Conservation (phyloP, 2,797 vertebrate species). For the Champsocephalus gunnari region DNA sequence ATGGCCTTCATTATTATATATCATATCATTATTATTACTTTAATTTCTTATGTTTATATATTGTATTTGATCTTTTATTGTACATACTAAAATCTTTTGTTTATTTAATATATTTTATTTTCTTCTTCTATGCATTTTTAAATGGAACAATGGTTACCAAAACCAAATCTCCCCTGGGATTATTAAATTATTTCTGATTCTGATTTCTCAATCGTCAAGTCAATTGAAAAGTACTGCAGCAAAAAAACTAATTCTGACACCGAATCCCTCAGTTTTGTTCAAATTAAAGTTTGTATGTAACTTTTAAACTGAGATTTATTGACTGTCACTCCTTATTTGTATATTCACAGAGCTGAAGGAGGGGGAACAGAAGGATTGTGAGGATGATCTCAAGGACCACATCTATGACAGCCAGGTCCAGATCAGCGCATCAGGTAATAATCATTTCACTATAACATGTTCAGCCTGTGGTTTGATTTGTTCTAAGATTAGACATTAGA, state of each 20-base stretch:
- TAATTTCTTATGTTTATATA: no score
- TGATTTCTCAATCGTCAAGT: slow-evolving; percentile 1
- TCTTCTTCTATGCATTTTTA: no score
- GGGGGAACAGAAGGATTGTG: slow-evolving; percentile 83
- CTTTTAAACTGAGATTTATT: not conserved
- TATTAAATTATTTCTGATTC: no score
- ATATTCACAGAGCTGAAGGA: slow-evolving; percentile 79
- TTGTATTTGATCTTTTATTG: no score
- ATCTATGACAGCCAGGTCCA: slow-evolving; percentile 85
- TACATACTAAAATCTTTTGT: no score
- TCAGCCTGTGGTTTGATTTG: not conserved
- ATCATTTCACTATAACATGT: not conserved
- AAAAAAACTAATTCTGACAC: no score
- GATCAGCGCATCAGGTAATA: slow-evolving; percentile 60
- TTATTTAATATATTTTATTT: no score
- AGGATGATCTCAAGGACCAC: slow-evolving; percentile 82
- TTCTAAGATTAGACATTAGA: not conserved
- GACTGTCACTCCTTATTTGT: slow-evolving; percentile 13
- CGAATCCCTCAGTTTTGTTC: no score
- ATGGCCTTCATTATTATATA: slow-evolving; percentile 17
- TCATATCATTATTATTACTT: not conserved
- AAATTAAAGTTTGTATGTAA: no score
- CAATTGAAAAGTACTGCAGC: slow-evolving; percentile 1
- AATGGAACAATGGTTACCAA: no score
- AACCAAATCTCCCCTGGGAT: no score